phyloP scores from a whole-genome alignment of 1,140 invertebrate genomes.

The Plectrocnemia conspersa region DNA sequence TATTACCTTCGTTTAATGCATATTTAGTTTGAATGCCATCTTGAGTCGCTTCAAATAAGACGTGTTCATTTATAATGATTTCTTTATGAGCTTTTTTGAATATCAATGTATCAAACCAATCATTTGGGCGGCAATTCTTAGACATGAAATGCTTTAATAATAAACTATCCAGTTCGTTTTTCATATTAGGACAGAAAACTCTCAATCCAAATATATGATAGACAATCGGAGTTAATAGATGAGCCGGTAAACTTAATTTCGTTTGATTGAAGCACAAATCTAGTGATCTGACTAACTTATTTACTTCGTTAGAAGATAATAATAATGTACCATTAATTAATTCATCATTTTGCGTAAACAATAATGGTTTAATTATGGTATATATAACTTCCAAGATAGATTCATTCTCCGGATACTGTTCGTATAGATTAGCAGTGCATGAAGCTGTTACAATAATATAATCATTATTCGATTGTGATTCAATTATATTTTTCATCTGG shows the following conservation, averaged over 20 bases:
- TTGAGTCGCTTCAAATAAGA: slow-evolving; percentile 16
- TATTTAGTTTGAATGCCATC: slow-evolving; percentile 22
- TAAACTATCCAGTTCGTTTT: slow-evolving; percentile 41
- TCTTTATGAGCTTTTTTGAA: slow-evolving; percentile 23
- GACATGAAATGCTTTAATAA: slow-evolving; percentile 40
- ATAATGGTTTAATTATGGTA: slow-evolving; percentile 45
- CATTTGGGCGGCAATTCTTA: slow-evolving; percentile 9
- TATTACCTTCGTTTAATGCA: background rate
- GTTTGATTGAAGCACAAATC: slow-evolving; percentile 42
- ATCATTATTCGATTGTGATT: slow-evolving; percentile 44
- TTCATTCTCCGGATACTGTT: slow-evolving; percentile 46
- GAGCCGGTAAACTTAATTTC: slow-evolving; percentile 38
- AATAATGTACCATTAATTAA: slow-evolving; percentile 42
- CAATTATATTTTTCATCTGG: slow-evolving; percentile 50
- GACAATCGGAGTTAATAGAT: slow-evolving; percentile 40
- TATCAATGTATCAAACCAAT: slow-evolving; percentile 25
- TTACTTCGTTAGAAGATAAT: slow-evolving; percentile 44
- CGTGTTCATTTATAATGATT: slow-evolving; percentile 14
- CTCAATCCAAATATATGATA: slow-evolving; percentile 41
- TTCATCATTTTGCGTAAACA: slow-evolving; percentile 36
- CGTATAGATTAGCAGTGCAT: slow-evolving; percentile 53
- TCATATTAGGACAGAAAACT: slow-evolving; percentile 39
- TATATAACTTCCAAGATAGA: slow-evolving; percentile 45
- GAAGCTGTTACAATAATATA: slow-evolving; percentile 48
- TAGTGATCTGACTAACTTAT: slow-evolving; percentile 45